Base-by-base conservation (phyloP, 2,888 invertebrate species). In the Protophormia terraenovae region DNA sequence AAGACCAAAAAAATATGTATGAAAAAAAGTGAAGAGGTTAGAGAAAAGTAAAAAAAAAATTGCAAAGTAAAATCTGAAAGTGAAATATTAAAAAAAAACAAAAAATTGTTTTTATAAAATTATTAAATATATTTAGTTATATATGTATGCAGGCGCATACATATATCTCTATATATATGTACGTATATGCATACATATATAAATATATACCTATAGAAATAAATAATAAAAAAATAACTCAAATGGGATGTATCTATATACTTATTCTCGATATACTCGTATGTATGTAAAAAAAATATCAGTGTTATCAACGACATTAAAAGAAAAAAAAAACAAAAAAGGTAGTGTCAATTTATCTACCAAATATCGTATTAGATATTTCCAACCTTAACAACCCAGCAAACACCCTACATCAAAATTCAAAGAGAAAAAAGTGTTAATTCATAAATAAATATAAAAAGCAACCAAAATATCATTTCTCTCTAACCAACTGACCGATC, bases 11-110 rank as follows among this genome's bases (percentile, higher is more conserved):
- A 38, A 64, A 64, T 27, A 22, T n/a, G n/a, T 38, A 29, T 5
- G 12, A 38, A 55, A 62, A 75, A 84, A 80, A 80, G 66, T 80
- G 64, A 66, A 85, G 82, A 82, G 78, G 50, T 79, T 75, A 78
- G 67, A 82, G 71, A 75, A 85, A 82, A 73, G 50, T 79, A 71
- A 78, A 62, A 82, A 64, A 75, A 85, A 79, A 78, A 77, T 78
- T 69, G 82, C 69, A 85, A 85, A 77, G 38, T 66, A 45, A 84
- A n/a, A n/a, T n/a, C n/a, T n/a, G n/a, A n/a, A 81, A 73, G 78
- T 82, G 75, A 58, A 75, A 82, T 78, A 58, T 69, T 35, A 78
- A 77, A 73, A 81, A 73, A 53, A 1, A n/a, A n/a, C n/a, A n/a
- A n/a, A 38, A 69, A 45, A 55, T 79, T 60, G 47, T 62, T 71